Percentiles rank a stretch among this genome's conserved stretches.
These are phyloP conservation scores for Frankliniella intonsa DNA, from an alignment of 2,888 invertebrate genomes.

Conservation along the genomic window DNA sequence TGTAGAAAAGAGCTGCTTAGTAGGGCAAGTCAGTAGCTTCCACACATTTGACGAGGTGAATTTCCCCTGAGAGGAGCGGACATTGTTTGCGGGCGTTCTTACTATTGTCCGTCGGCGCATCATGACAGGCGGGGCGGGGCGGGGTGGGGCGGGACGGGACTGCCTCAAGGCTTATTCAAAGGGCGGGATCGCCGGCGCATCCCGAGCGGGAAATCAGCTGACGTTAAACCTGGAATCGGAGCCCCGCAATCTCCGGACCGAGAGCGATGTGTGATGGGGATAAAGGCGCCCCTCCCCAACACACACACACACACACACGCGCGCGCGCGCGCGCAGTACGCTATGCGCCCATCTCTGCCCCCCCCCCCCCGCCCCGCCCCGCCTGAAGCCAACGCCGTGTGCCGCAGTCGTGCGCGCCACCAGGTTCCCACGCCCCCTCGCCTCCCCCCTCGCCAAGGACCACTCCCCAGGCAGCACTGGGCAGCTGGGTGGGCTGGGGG, in stretches of 20 bases:
- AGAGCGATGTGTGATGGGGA: conserved; percentile 10
- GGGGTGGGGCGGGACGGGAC: too few relatives aligned
- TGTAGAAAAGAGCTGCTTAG: too few relatives aligned
- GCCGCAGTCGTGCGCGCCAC: neutral
- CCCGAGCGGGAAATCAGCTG: conserved; percentile 6
- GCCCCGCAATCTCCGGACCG: conserved; percentile 6
- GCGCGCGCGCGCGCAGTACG: neutral
- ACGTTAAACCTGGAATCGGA: neutral
- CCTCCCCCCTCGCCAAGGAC: conserved; percentile 14
- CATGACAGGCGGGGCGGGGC: too few relatives aligned
- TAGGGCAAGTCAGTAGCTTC: too few relatives aligned
- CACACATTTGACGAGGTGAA: too few relatives aligned
- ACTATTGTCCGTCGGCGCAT: too few relatives aligned
- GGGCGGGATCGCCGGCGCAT: neutral
- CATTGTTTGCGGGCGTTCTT: too few relatives aligned
- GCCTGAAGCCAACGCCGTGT: neutral
- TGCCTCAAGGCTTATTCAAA: neutral
- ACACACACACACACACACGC: neutral
- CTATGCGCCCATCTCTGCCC: neutral
- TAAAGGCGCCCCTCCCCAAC: neutral
- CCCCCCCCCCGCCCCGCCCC: neutral
- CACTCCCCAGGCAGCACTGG: neutral
- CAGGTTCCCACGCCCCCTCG: conserved; percentile 7
- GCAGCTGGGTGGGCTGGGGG: neutral
- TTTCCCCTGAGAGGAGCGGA: too few relatives aligned